Evolutionary conservation across 2,113 vertebrate species (phyloP), one percentile per base, ranked within the genome.

Genomic region (Engraulis encrasicolus): DNA sequence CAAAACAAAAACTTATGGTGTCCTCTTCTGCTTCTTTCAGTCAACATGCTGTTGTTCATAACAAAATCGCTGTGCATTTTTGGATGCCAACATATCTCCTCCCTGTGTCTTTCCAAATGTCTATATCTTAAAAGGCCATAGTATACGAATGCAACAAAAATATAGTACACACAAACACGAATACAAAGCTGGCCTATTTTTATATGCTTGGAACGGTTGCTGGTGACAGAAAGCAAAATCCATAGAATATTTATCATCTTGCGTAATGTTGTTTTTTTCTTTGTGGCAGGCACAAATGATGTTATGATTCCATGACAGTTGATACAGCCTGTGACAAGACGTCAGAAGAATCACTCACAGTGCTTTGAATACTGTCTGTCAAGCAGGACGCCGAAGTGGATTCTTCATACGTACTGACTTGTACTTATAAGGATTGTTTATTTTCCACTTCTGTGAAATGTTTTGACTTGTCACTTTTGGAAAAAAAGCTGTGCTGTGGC

Each of bases 331-430:
- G 34, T 12, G 61, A 71, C 61, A 71, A 71, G 61, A 74, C 27
- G 66, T 74, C 66, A 74, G 34, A 36, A 74, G 66, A 74, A 74
- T 74, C 15, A 74, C 66, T 31, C 66, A 74, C 66, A 19, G 66
- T 71, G 61, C 61, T 34, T 71, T 66, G 58, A 9, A 66, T 11
- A 31, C 14, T 31, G n/a, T 66, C 23, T 66, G 58, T 66, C 58
- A 66, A 66, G 31, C 58, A 66, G 23, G 23, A 71, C n/a, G 31
- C 27, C 2, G 27, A 74, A 14, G 11, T 36, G 4, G 66, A 14
- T 74, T 74, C 12, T 74, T 23, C 66, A 74, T 3, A 14, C 31
- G 3, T 34, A 74, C 12, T 34, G 23, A 74, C 31, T 74, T n/a
- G n/a, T n/a, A n/a, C n/a, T 34, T 34, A 31, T 34, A 31, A 74